Conservation (phyloP, 1,140 invertebrate genomes). For the Polypedilum vanderplanki region DNA sequence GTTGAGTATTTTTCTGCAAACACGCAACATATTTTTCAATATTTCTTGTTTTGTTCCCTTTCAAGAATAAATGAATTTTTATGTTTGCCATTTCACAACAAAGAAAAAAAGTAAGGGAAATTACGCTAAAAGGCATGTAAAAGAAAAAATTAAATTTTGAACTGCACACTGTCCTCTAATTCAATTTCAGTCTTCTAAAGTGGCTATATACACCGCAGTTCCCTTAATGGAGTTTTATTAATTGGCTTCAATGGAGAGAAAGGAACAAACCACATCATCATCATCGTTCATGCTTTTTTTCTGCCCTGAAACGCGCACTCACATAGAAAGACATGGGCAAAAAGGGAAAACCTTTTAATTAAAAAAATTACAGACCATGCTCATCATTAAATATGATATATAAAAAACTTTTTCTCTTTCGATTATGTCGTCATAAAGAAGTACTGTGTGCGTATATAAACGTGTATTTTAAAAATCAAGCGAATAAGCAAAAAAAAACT, state of each 20-base stretch:
- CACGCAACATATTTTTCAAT: slow-evolving; percentile 23
- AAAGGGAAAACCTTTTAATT: slow-evolving; percentile 22
- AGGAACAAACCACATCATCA: background rate
- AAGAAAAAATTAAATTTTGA: background rate
- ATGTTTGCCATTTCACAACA: background rate
- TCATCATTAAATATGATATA: slow-evolving; percentile 11
- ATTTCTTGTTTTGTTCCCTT: too few species aligned
- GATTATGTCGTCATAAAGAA: slow-evolving; percentile 13
- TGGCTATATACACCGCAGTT: background rate
- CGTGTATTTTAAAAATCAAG: slow-evolving; percentile 19
- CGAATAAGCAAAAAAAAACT: slow-evolving; percentile 21
- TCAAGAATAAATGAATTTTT: too few species aligned
- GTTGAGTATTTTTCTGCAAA: background rate
- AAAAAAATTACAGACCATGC: slow-evolving; percentile 15
- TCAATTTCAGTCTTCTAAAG: background rate
- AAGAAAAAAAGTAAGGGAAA: background rate
- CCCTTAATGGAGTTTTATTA: background rate
- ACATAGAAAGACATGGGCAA: background rate
- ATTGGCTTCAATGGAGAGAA: slow-evolving; percentile 1
- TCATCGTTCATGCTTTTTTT: background rate
- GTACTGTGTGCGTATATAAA: background rate
- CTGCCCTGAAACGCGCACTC: too few species aligned
- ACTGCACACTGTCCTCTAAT: background rate
- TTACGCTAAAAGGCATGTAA: slow-evolving; percentile 1
- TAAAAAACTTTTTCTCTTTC: background rate